phyloP scores from a whole-genome alignment of 2,113 vertebrate genomes.

The Brachyistius frenatus region DNA sequence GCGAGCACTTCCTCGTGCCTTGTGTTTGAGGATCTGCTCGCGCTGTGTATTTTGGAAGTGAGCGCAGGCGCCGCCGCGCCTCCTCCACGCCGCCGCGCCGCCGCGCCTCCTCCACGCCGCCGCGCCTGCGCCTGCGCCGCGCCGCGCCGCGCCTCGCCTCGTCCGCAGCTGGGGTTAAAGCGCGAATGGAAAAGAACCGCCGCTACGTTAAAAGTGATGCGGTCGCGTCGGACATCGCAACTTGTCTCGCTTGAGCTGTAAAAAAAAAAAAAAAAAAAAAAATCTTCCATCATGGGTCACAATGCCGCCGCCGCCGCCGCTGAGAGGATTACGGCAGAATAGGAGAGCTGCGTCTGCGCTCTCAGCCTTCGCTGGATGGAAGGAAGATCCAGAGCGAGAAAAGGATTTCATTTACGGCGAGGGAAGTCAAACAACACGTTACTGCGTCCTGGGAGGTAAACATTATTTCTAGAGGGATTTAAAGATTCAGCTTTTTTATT shows the following conservation, averaged over 20 bases:
- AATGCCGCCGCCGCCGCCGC: conserved; percentile 35
- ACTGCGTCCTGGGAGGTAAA: conserved; percentile 46
- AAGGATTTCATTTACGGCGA: conserved; percentile 22
- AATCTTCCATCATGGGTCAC: conserved; percentile 48
- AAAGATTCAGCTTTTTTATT: background rate
- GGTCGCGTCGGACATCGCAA: no score
- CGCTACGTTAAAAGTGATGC: no score
- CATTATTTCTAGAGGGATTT: background rate
- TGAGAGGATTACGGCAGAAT: conserved; percentile 59
- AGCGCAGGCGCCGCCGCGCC: conserved; percentile 11
- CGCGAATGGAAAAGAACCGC: no score
- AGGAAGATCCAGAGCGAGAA: conserved; percentile 42
- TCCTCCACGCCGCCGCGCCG: conserved; percentile 35
- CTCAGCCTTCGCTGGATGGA: conserved; percentile 43
- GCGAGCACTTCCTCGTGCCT: conserved; percentile 67
- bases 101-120: background rate
- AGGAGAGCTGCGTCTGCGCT: conserved; percentile 32
- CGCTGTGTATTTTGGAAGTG: conserved; percentile 26
- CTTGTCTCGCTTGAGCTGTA: no score
- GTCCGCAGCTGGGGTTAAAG: no score
- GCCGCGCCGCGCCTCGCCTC: no score
- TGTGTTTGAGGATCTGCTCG: conserved; percentile 40
- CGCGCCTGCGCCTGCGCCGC: background rate
- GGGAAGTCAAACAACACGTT: background rate
- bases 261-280: background rate